These are phyloP conservation scores for Bryconaethiops microstoma DNA, from an alignment of 2,797 vertebrate species.

Conservation along the genomic window DNA sequence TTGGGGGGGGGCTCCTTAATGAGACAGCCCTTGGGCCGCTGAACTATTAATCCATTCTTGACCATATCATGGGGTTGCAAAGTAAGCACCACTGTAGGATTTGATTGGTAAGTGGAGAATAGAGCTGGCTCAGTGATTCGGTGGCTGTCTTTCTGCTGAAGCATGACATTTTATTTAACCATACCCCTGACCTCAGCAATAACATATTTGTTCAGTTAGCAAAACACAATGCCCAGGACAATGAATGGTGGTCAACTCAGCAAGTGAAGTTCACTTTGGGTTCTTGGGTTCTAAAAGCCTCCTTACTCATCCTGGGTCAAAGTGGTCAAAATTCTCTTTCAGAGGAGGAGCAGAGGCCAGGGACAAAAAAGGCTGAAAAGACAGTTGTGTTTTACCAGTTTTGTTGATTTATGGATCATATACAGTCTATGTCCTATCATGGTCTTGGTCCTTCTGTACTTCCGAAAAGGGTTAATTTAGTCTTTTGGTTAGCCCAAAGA, in stretches of 20 bases:
- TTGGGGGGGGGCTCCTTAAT: accelerated
- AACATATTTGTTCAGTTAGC: conserved; percentile 17
- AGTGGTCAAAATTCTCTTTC: neutral
- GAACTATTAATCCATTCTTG: neutral
- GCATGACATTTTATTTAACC: neutral
- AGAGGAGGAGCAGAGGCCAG: neutral
- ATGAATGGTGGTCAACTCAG: neutral
- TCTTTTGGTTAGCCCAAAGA: too few relatives aligned
- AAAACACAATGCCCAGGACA: conserved; percentile 12
- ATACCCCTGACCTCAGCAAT: neutral
- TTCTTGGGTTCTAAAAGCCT: neutral
- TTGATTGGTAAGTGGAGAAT: conserved; percentile 2
- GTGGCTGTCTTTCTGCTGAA: conserved; percentile 22
- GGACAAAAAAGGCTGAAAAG: neutral
- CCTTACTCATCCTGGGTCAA: neutral
- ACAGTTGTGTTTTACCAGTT: neutral
- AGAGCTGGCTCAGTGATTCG: conserved; percentile 1
- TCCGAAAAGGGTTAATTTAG: too few relatives aligned
- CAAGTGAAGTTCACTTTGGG: neutral
- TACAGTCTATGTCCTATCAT: too few relatives aligned
- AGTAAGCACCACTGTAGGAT: neutral
- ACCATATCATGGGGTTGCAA: neutral
- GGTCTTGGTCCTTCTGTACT: too few relatives aligned
- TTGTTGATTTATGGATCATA: too few relatives aligned
- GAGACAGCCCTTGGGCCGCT: neutral